Evolutionary conservation across 2,113 vertebrate species (phyloP), one percentile per base, ranked within the genome.

Genomic region (Saimiri boliviensis): DNA sequence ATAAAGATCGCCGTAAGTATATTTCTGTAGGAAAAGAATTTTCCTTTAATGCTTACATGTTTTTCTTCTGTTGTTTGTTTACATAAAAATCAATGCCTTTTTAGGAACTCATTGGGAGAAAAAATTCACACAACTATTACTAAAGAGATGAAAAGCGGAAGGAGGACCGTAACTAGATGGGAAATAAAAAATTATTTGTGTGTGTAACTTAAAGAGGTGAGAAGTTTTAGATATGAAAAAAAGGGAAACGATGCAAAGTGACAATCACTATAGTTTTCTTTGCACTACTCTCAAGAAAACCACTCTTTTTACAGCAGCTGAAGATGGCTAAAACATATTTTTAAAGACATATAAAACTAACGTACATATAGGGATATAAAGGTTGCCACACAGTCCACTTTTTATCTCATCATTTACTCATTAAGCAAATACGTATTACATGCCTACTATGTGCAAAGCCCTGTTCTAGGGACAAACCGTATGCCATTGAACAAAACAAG

Each of bases 21-120:
- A 68, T 63, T 93, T 95, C 90, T 91, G 40, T 88, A 97, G 90
- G 90, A 71, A 87, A 71, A 91, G 58, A 60, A 81, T 71, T 89
- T 84, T 47, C 37, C 45, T 47, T 54, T 63, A 35, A 87, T 81
- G 16, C 54, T 86, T 92, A 74, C 35, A 8, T 4, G 82, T 73
- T 94, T 93, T 68, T 84, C n/a, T 79, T 21, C 35, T 40, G 1
- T 25, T 93, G 7, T 79, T 89, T 84, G 8, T 60, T 95, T 56
- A 49, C 52, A 63, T 71, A 66, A 91, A 94, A 89, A 63, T 20
- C 3, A 81, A 56, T 25, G n/a, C 42, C 68, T n/a, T 96, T 91
- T 89, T 37, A 82, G 23, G 68, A 52, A 19, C 6, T 68, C 89
- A 52, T 5, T 16, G 16, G 20, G n/a, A 27, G 56, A 85, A 90